A percentile compares a stretch with the other conserved stretches of the same genome.
Conservation (phyloP, 2,113 vertebrate species). For the Rhegmatorhina hoffmannsi region DNA sequence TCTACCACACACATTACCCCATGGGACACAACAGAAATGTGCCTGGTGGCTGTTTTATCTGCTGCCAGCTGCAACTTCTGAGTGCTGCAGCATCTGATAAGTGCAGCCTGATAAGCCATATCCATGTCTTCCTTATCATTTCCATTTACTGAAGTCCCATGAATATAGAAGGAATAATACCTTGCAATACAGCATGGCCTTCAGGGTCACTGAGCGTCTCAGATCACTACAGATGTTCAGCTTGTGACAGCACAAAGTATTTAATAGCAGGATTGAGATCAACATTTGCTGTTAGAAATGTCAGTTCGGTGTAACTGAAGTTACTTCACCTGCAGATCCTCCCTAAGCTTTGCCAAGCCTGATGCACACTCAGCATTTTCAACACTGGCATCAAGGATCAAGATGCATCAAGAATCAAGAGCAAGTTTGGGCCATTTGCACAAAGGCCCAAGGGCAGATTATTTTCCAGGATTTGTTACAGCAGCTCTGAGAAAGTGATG, state of each 20-base stretch:
- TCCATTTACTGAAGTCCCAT: not conserved
- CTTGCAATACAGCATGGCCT: not conserved
- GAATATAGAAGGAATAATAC: not conserved
- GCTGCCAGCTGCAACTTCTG: not conserved
- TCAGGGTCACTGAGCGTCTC: not conserved
- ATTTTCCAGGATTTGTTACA: not conserved
- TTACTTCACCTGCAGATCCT: not conserved
- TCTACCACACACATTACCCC: not conserved
- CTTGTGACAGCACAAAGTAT: not conserved
- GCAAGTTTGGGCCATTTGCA: not conserved
- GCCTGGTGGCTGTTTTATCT: not conserved
- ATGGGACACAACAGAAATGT: fast-evolving
- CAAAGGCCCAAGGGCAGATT: not conserved
- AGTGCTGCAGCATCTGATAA: not conserved
- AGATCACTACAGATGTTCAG: fast-evolving
- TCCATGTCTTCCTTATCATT: not conserved
- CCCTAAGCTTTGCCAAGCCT: not conserved
- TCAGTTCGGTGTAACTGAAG: not conserved
- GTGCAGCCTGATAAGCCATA: not conserved
- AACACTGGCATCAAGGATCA: not conserved
- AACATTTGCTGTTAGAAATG: not conserved
- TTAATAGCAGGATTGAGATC: not conserved
- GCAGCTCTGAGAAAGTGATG: fast-evolving
- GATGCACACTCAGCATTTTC: not conserved
- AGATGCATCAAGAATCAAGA: not conserved